Percentiles rank a stretch among this genome's conserved stretches.
These are phyloP conservation scores for Oscheius sp. DNA, from an alignment of 2,888 invertebrate genomes.

Conservation along the genomic window DNA sequence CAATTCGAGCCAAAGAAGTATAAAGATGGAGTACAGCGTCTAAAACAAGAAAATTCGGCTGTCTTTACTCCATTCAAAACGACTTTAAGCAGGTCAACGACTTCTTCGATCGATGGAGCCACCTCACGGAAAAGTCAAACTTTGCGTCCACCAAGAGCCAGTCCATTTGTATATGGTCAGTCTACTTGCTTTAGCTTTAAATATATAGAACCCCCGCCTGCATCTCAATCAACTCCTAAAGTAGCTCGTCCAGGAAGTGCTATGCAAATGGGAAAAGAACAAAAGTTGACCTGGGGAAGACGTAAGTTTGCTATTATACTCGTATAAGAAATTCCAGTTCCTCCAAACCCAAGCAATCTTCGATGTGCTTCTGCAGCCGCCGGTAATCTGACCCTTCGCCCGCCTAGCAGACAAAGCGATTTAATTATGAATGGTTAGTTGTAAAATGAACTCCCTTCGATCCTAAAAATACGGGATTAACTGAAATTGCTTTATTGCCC, in stretches of 20 bases:
- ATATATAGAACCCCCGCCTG: background rate
- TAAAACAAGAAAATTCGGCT: slow-evolving; percentile 19
- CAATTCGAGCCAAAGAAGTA: slow-evolving; percentile 28
- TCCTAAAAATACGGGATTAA: too few species aligned
- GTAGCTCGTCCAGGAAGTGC: slow-evolving; percentile 29
- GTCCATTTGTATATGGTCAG: slow-evolving; percentile 30
- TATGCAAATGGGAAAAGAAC: slow-evolving; percentile 27
- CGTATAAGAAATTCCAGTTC: slow-evolving; percentile 11
- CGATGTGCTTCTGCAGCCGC: slow-evolving; percentile 19
- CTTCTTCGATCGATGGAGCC: slow-evolving; percentile 14
- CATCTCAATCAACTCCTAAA: slow-evolving; percentile 31
- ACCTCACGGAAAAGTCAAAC: slow-evolving; percentile 18
- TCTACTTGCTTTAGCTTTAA: background rate
- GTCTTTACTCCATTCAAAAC: slow-evolving; percentile 29
- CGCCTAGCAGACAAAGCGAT: slow-evolving; percentile 26
- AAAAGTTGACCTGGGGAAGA: slow-evolving; percentile 35
- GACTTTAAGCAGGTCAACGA: slow-evolving; percentile 18
- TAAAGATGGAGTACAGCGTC: slow-evolving; percentile 17
- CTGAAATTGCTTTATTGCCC: background rate
- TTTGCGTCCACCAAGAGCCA: slow-evolving; percentile 22
- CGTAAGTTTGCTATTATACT: slow-evolving; percentile 18
- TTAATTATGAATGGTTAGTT: slow-evolving; percentile 26
- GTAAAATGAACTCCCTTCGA: too few species aligned
- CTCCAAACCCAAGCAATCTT: background rate
- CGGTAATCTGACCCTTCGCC: slow-evolving; percentile 24